Base-by-base conservation (phyloP, 1,140 invertebrate genomes). In the Hyphantria cunea region DNA sequence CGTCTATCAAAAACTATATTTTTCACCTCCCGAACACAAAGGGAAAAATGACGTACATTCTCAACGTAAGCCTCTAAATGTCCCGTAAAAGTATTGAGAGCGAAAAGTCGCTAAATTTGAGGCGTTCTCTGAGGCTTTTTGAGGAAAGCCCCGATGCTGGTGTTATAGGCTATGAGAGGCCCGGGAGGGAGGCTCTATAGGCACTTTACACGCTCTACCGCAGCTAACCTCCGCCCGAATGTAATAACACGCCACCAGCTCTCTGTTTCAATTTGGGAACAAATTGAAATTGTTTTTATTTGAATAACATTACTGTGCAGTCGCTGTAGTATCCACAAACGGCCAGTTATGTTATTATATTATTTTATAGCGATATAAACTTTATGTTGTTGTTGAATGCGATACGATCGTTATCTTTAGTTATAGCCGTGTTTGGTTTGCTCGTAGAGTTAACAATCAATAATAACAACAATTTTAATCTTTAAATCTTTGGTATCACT, bases 251-350 rank as follows among this genome's bases (percentile, higher is more conserved):
- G 77, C 75, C 77, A 82, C 77, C 77, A 78, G 82, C 77, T 83
- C 82, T 86, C 86, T 82, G 81, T 90, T 90, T 90, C 88, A 89
- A 90, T 90, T 89, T 90, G 80, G 78, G 68, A 81, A 82, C 86
- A 89, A 90, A 90, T 90, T 89, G 86, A 87, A 88, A 90, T 89
- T 88, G 88, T 88, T 85, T 88, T 90, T 89, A 88, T 89, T 88
- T 88, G 86, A 90, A 90, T 90, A 89, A 87, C 84, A 86, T 87
- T 87, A 81, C 74, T 76, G 70, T 63, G 66, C 60, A 66, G 62
- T 65, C 66, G 58, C 55, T 70, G 69, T 65, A 74, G 33, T 59
- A 59, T 31, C 39, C 76, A 62, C 68, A 74, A 77, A 71, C 70
- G 72, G 79, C 71, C 79, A 74, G 73, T 78, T 78, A 75, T 76